phyloP scores from a whole-genome alignment of 2,888 invertebrate species.

The Macrosoma leucophasiata region DNA sequence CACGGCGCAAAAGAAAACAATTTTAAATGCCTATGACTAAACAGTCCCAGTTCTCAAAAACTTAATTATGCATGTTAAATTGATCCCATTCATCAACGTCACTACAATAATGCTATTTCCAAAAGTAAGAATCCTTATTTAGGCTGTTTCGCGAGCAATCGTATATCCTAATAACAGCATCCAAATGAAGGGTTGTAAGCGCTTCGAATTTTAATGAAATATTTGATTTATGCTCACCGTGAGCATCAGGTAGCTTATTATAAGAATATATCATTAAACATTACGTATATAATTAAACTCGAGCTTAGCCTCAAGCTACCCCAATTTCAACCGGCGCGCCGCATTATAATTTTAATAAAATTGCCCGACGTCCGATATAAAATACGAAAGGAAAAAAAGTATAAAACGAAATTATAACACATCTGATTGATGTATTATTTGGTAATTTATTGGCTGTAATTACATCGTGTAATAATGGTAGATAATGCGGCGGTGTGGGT shows the following conservation, averaged over 20 bases:
- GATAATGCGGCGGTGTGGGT: constrained; percentile 63
- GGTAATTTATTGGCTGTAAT: constrained; percentile 74
- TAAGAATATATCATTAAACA: constrained; percentile 74
- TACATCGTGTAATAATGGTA: constrained; percentile 72
- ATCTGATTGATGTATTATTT: constrained; percentile 76
- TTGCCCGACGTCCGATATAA: constrained; percentile 60
- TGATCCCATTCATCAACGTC: constrained; percentile 42
- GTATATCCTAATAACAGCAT: constrained; percentile 52
- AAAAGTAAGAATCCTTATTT: constrained; percentile 45
- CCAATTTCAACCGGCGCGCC: constrained; percentile 60
- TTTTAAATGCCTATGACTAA: constrained; percentile 16
- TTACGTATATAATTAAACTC: constrained; percentile 73
- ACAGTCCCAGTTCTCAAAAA: constrained; percentile 24
- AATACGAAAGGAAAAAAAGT: constrained; percentile 43
- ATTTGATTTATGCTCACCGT: constrained; percentile 70
- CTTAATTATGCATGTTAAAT: constrained; percentile 32
- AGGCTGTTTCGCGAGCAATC: constrained; percentile 54
- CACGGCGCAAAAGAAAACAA: too few species aligned
- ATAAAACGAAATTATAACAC: constrained; percentile 70
- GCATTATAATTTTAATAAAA: constrained; percentile 75
- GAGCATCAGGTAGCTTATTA: constrained; percentile 74
- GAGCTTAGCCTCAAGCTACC: constrained; percentile 66
- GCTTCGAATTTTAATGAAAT: constrained; percentile 71
- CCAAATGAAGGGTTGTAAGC: constrained; percentile 67
- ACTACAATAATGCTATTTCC: constrained; percentile 48